These are phyloP conservation scores for Brachyalestes nurse DNA, from an alignment of 2,797 vertebrate species.

Conservation along the genomic window DNA sequence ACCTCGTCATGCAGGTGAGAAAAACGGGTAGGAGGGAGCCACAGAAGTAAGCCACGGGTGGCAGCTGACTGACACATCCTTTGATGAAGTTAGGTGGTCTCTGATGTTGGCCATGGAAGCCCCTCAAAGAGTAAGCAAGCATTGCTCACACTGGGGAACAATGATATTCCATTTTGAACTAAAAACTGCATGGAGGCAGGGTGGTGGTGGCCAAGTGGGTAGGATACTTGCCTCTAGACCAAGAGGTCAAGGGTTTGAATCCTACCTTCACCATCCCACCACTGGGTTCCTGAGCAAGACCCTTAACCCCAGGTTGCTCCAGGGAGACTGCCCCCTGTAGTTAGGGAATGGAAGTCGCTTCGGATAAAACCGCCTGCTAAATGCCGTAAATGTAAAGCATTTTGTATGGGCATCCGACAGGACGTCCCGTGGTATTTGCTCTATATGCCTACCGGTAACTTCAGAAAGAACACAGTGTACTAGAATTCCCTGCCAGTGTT, in stretches of 20 bases:
- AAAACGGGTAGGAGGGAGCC: conserved; percentile 15
- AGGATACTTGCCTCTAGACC: too few relatives aligned
- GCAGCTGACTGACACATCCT: neutral
- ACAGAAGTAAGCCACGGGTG: neutral
- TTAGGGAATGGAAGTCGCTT: too few relatives aligned
- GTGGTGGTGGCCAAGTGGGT: too few relatives aligned
- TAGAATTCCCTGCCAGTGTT: neutral
- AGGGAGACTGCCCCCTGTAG: too few relatives aligned
- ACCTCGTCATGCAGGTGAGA: conserved; percentile 40
- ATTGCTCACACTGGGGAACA: neutral
- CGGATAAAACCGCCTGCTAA: too few relatives aligned
- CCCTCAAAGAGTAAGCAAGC: neutral
- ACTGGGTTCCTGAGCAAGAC: too few relatives aligned
- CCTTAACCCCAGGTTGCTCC: too few relatives aligned
- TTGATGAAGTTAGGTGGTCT: neutral
- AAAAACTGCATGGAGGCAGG: too few relatives aligned
- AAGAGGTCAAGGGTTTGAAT: too few relatives aligned
- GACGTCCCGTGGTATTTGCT: neutral
- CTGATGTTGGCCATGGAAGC: neutral
- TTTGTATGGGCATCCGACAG: neutral
- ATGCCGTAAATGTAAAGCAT: neutral
- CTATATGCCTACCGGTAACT: too few relatives aligned
- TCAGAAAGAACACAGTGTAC: neutral
- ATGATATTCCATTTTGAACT: neutral
- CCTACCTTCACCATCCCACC: too few relatives aligned